Evolutionary conservation across 2,888 invertebrate species (phyloP), one percentile per base, ranked within the genome.

Genomic region (Pseudeuparius sepicola): DNA sequence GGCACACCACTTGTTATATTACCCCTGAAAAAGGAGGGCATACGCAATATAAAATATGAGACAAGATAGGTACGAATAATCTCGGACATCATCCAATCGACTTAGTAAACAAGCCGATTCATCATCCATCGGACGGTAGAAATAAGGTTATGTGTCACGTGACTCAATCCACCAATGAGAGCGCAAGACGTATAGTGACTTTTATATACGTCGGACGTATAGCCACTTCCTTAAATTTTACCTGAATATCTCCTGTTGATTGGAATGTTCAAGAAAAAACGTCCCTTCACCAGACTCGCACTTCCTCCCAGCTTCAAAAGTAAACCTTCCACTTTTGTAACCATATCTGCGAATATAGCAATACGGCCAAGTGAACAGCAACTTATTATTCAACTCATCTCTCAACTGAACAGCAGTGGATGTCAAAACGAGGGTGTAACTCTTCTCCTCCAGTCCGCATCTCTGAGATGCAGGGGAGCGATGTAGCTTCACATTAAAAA

Each of bases 301-400:
- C 60, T 86, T 87, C 38, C 87, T 69, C 1, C 87, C 87, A 12
- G 87, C 87, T 67, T 88, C 87, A 60, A 88, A 87, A 18, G 84
- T 85, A 54, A 88, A 87, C 59, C 81, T 84, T 24, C 84, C 85
- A 57, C 81, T 78, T 47, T 82, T 75, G 51, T 85, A 84, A 6
- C 87, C 87, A 59, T 88, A 87, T 40, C 83, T 70, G 40, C 87
- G 68, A 44, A 88, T 86, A 54, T 77, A 87, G 47, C 80, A 73
- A 58, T 85, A 86, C 27, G 87, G 87, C 87, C 87, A 88, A 29
- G 78, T 83, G 40, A 76, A 84, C 49, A 77, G 64, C 12, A 78
- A 60, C 45, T 72, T 73, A 48, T 70, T 72, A 46, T 76, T 70
- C 52, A 73, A 73, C 31, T 72, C 66, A 51, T 76, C 75, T 53